Evolutionary conservation across 1,140 invertebrate genomes (phyloP).

Genomic region (Cyrtorhinus lividipennis): DNA sequence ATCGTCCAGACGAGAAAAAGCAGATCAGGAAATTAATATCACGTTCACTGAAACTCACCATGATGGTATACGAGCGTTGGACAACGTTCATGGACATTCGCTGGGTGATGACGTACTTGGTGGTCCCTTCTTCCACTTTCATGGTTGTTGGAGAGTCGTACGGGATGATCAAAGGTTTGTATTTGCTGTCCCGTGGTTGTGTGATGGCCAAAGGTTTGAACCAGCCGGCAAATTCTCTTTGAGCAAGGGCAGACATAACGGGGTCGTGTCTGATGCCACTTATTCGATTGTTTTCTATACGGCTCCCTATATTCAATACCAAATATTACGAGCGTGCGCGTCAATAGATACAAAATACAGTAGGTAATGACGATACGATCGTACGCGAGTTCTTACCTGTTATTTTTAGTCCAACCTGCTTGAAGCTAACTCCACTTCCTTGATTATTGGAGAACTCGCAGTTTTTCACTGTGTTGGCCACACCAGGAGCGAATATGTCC

Average conservation of each 20-base stretch:
- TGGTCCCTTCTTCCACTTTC: conserved; percentile 53
- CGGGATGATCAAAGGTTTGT: conserved; percentile 49
- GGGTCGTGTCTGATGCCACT: conserved; percentile 89
- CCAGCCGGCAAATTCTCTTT: conserved; percentile 86
- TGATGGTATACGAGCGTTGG: conserved; percentile 34
- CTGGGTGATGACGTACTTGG: conserved; percentile 58
- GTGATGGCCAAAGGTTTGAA: conserved; percentile 47
- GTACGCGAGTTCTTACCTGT: conserved; percentile 32
- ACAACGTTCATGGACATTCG: conserved; percentile 39
- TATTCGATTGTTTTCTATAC: conserved; percentile 69
- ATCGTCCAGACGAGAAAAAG: neutral
- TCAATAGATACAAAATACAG: too few species aligned
- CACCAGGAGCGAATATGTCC: conserved; percentile 72
- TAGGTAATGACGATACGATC: too few species aligned
- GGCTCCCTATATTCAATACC: conserved; percentile 19
- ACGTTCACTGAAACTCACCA: conserved; percentile 27
- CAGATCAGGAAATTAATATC: too few species aligned
- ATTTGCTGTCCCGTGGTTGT: neutral
- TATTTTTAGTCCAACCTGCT: conserved; percentile 70
- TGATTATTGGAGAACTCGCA: conserved; percentile 76
- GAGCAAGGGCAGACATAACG: conserved; percentile 62
- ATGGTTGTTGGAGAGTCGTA: conserved; percentile 37
- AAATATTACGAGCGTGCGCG: too few species aligned
- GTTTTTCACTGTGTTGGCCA: conserved; percentile 69
- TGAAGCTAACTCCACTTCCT: conserved; percentile 76